These are phyloP conservation scores for Epirrita christyi DNA, from an alignment of 2,888 invertebrate genomes.

Conservation along the genomic window DNA sequence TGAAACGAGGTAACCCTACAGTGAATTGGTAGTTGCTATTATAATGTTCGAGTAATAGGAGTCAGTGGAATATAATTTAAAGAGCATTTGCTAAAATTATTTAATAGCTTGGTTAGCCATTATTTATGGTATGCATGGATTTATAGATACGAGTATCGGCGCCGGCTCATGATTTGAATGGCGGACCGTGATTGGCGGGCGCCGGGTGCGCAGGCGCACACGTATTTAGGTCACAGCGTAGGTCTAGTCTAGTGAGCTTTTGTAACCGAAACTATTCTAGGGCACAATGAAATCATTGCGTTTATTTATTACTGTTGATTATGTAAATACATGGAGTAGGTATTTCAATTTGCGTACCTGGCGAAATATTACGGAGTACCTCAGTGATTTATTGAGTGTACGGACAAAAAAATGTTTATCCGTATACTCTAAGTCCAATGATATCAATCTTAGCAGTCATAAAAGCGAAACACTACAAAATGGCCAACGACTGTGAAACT, in stretches of 20 bases:
- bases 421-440: conserved; percentile 3
- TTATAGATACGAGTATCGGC: conserved; percentile 69
- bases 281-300: conserved; percentile 35
- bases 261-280: conserved; percentile 49
- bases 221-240: conserved; percentile 80
- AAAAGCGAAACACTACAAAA: conserved; percentile 41
- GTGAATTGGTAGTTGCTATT: conserved; percentile 26
- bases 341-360: conserved; percentile 16
- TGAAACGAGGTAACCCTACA: conserved; percentile 20
- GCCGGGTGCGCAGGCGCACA: conserved; percentile 72
- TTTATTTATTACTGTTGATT: conserved; percentile 23
- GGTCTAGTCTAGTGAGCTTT: conserved; percentile 70
- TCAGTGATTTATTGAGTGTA: too few relatives aligned
- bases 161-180: conserved; percentile 75
- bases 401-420: too few relatives aligned
- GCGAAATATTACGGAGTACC: neutral
- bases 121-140: conserved; percentile 68
- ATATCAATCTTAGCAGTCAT: conserved; percentile 28
- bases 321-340: conserved; percentile 24
- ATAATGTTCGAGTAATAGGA: conserved; percentile 41
- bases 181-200: conserved; percentile 74
- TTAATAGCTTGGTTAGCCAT: conserved; percentile 61
- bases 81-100: conserved; percentile 68
- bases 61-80: conserved; percentile 50
- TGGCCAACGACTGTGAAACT: conserved; percentile 48